phyloP scores from a whole-genome alignment of 2,888 invertebrate species.

The Cephus pulcher region DNA sequence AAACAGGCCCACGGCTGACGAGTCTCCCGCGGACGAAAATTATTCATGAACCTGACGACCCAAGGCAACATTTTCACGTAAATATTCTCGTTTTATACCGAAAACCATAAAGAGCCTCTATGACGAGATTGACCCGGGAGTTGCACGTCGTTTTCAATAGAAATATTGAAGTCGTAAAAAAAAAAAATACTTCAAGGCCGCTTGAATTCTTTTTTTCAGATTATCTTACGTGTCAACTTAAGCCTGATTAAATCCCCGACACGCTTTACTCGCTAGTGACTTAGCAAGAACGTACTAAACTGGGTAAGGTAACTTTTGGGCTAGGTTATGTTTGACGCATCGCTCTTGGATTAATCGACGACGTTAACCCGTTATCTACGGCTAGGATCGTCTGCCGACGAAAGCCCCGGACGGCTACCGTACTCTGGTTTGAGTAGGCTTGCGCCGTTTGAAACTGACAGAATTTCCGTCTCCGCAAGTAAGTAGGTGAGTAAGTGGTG shows the following conservation, averaged over 20 bases:
- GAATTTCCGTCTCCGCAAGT: slow-evolving; percentile 59
- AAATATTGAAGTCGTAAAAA: neutral
- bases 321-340: neutral
- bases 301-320: neutral
- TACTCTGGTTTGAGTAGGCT: neutral
- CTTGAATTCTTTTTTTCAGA: neutral
- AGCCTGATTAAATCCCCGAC: neutral
- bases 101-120: neutral
- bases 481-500: slow-evolving; percentile 64
- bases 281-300: neutral
- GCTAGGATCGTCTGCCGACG: neutral
- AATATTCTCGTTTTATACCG: slow-evolving; percentile 58
- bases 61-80: slow-evolving; percentile 60
- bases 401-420: neutral
- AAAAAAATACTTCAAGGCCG: neutral
- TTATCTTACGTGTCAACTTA: neutral
- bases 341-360: neutral
- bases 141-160: neutral
- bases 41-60: slow-evolving; percentile 61
- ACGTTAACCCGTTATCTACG: neutral
- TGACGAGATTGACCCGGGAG: neutral
- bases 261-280: neutral
- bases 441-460: slow-evolving; percentile 34
- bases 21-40: slow-evolving; percentile 64
- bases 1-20: slow-evolving; percentile 58